A percentile compares a stretch with the other conserved stretches of the same genome.
phyloP scores from a whole-genome alignment of 2,888 invertebrate genomes.

The Xiphydria camelus region DNA sequence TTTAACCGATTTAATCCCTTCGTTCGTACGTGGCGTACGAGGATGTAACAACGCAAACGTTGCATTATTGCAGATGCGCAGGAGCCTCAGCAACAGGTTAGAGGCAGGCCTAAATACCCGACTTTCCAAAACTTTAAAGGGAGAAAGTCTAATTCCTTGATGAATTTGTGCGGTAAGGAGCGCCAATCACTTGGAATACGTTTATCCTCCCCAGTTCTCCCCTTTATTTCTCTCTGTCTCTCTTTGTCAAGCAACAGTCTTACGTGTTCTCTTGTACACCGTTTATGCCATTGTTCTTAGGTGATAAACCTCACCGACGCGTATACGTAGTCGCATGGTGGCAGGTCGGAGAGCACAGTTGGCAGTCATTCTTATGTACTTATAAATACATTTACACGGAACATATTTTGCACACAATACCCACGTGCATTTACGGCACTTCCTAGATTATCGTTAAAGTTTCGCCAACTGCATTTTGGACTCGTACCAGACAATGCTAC shows the following conservation, averaged over 20 bases:
- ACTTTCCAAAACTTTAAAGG: conserved; percentile 88
- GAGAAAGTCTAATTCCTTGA: conserved; percentile 92
- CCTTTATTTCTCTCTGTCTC: neutral
- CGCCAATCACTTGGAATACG: conserved; percentile 53
- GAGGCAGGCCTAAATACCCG: conserved; percentile 82
- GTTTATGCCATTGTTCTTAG: neutral
- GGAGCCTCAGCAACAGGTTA: conserved; percentile 76
- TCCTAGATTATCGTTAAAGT: no score
- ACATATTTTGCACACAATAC: conserved; percentile 3
- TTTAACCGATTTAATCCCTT: conserved; percentile 26
- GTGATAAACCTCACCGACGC: neutral
- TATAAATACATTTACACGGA: neutral
- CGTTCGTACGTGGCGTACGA: conserved; percentile 44
- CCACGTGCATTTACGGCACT: no score
- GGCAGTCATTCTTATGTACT: conserved; percentile 29
- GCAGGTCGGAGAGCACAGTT: conserved; percentile 47
- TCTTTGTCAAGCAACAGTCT: conserved; percentile 12
- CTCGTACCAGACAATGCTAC: no score
- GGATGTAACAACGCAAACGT: conserved; percentile 64
- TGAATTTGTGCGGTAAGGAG: conserved; percentile 94
- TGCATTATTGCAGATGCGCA: conserved; percentile 81
- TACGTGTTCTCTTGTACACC: conserved; percentile 7
- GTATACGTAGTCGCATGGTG: conserved; percentile 51
- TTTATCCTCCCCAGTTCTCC: conserved; percentile 29
- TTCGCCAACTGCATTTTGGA: no score